These are phyloP conservation scores for Moxostoma hubbsi DNA, from an alignment of 2,797 vertebrate species.

Conservation along the genomic window DNA sequence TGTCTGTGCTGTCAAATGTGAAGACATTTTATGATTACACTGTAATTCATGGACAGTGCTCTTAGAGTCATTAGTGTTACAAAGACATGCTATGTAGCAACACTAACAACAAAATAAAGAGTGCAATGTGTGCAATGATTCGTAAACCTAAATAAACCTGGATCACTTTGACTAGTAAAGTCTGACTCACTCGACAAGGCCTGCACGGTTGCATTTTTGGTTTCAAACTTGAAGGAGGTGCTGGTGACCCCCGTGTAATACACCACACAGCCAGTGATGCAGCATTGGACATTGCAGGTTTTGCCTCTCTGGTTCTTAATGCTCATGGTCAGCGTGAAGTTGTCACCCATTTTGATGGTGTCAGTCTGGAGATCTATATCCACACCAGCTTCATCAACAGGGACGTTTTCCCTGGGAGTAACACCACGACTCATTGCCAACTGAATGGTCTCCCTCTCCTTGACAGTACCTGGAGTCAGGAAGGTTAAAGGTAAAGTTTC, in stretches of 20 bases:
- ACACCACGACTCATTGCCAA: conserved; percentile 78
- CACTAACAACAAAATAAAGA: no score
- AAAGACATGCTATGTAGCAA: no score
- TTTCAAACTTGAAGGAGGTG: conserved; percentile 71
- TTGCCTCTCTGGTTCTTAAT: conserved; percentile 74
- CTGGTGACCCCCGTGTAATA: conserved; percentile 87
- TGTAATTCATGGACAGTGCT: no score
- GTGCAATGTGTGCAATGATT: no score
- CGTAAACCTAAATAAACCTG: no score
- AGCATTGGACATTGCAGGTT: conserved; percentile 57
- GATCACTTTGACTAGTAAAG: no score
- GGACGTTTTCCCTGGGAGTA: conserved; percentile 50
- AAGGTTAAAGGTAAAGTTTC: neutral
- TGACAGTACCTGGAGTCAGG: conserved; percentile 71
- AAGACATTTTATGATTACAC: neutral
- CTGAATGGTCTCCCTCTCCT: conserved; percentile 73
- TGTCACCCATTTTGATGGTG: conserved; percentile 69
- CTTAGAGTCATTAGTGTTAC: no score
- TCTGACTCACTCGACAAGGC: neutral
- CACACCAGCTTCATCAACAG: conserved; percentile 55
- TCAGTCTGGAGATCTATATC: conserved; percentile 71
- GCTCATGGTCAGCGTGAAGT: conserved; percentile 77
- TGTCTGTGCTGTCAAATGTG: neutral
- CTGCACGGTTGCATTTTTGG: conserved; percentile 23
- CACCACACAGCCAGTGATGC: conserved; percentile 73